A percentile compares a stretch with the other conserved stretches of the same genome.
phyloP scores from a whole-genome alignment of 2,113 vertebrate genomes.

The Pituophis catenifer region DNA sequence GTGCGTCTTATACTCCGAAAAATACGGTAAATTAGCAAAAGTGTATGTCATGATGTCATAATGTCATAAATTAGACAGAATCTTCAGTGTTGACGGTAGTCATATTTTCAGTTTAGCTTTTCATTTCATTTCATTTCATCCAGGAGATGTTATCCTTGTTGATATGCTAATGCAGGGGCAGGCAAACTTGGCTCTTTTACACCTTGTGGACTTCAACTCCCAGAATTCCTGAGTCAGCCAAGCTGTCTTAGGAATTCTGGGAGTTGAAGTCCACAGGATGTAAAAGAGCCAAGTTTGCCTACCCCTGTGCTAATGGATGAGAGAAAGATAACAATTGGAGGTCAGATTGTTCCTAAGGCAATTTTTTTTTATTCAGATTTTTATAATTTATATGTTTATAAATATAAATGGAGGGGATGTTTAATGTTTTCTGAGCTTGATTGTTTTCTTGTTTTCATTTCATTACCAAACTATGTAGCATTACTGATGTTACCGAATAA shows the following conservation, averaged over 20 bases:
- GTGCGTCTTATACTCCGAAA: no score
- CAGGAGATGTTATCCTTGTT: not conserved
- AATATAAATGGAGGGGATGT: no score
- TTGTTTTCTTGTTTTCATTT: not conserved
- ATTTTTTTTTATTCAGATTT: no score
- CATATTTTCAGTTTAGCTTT: not conserved
- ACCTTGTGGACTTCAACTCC: no score
- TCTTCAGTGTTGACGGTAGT: not conserved
- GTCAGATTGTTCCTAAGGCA: not conserved
- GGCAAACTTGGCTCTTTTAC: no score
- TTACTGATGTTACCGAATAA: not conserved
- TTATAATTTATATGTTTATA: not conserved
- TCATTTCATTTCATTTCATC: not conserved
- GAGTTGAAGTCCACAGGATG: no score
- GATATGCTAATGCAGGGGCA: no score
- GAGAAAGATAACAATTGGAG: not conserved
- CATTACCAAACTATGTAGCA: not conserved
- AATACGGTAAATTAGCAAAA: not conserved
- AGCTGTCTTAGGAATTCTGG: no score
- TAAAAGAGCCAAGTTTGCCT: no score
- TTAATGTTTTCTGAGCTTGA: not conserved
- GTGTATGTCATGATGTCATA: not conserved
- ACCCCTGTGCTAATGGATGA: no score
- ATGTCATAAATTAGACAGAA: not conserved
- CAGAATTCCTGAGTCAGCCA: no score